A percentile compares a stretch with the other conserved stretches of the same genome.
These are phyloP conservation scores for Lordiphosa clarofinis DNA, from an alignment of 1,140 invertebrate species.

Conservation along the genomic window DNA sequence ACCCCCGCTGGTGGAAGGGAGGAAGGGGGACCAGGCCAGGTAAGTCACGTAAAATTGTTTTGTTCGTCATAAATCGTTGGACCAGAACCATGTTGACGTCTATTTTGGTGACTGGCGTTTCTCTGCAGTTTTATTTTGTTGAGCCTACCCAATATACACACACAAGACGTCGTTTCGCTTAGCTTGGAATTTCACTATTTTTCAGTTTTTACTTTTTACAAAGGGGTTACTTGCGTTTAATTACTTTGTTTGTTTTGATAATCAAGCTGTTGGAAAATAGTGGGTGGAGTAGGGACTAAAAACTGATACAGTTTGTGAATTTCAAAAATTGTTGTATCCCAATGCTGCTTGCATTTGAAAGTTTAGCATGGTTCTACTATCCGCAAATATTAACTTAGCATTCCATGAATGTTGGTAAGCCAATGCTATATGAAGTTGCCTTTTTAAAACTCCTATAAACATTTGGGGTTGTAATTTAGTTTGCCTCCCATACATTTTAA, in stretches of 20 bases:
- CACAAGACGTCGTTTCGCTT: constrained; percentile 16
- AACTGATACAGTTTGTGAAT: neutral
- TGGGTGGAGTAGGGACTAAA: neutral
- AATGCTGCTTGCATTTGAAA: no score
- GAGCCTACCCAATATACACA: constrained; percentile 5
- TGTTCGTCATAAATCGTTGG: constrained; percentile 72
- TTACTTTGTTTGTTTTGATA: constrained; percentile 68
- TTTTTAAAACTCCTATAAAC: no score
- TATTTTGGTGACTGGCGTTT: constrained; percentile 35
- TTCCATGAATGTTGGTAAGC: no score
- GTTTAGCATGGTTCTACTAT: no score
- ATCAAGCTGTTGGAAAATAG: constrained; percentile 16
- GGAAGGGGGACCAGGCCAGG: constrained; percentile 4
- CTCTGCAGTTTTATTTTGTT: constrained; percentile 31
- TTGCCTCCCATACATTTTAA: no score
- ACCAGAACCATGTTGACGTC: constrained; percentile 69
- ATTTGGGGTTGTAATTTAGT: no score
- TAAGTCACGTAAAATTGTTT: constrained; percentile 67
- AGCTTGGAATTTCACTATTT: constrained; percentile 69
- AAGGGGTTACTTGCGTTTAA: constrained; percentile 55
- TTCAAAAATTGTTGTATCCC: no score
- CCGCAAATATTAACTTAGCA: no score
- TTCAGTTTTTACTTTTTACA: constrained; percentile 40
- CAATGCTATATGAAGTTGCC: no score
- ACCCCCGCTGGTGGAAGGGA: constrained; percentile 13